Evolutionary conservation across 2,888 invertebrate species (phyloP), one percentile per base, ranked within the genome.

Genomic region (Oxystoma pomonae): DNA sequence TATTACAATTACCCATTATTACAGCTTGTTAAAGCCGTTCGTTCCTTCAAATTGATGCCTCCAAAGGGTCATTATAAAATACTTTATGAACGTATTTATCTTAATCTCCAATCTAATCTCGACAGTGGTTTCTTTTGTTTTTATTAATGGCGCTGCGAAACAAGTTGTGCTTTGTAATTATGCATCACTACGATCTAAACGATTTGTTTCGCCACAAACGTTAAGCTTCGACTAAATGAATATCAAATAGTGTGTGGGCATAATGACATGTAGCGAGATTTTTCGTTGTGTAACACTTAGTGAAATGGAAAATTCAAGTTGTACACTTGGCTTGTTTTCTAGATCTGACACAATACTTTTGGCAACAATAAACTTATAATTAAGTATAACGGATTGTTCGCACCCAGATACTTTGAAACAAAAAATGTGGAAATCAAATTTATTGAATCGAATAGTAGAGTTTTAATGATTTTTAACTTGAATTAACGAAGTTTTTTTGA

Each of bases 41-140:
- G 35, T 7, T 35, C 35, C 5, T 35, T 12, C 60, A 59, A 64
- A 64, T 64, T 60, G 60, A 61, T 50, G 57, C 58, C 58, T 64
- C 61, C 55, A 60, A 58, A 49, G 35, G 20, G 56, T 61, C 64
- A 64, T 64, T 64, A 64, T 64, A 64, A 64, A 61, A 58, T 60
- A 64, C 58, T 64, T 64, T 64, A 61, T 57, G 56, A 55, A 35
- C 35, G 35, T 35, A 64, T 64, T 64, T 64, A 64, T 64, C 64
- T 64, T 55, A 19, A 64, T 63, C 60, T 35, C 35, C 35, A 35
- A 35, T 35, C 35, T 35, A 35, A 35, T 35, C 35, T 35, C 35
- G 35, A 35, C 35, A 35, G 35, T 35, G 35, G 35, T 35, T 35
- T 35, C 35, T 35, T 35, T 35, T 35, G 35, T 35, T 35, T 35